Base-by-base conservation (phyloP, 92 coral and sea anemone species). In the Zoanthus sociatus region DNA sequence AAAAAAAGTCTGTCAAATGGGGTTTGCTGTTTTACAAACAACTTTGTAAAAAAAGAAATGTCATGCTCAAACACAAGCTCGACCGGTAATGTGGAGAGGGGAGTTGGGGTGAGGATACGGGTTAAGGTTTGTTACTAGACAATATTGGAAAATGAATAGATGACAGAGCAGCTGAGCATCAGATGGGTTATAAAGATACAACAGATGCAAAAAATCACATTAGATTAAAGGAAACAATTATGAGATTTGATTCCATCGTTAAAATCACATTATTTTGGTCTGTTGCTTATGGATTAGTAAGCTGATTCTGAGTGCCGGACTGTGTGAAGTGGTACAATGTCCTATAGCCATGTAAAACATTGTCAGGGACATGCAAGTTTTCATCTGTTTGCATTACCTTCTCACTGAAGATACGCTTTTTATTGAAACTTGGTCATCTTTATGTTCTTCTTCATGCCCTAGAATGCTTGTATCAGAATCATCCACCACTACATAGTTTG, bases 401-500 rank as follows among this genome's bases (percentile, higher is more conserved):
- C 7, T 5, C 69, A 61, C 69, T 61, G 69, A 61, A 16, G 69
- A 61, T 61, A n/a, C 69, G 6, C 69, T 61, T 61, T 61, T 61
- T 61, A 61, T 61, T 61, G 69, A 61, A 61, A 61, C 26, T 61
- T 61, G 69, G 7, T 26, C 86, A 81, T 81, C 75, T 20, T 81
- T 55, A 54, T 72, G 73, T 60, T 81, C 86, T 63, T 81, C 84
- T 54, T 81, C 73, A 72, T 81, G 67, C 53, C 33, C 73, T 61
- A 61, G 69, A 61, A n/a, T 61, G 26, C 69, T 61, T 69, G 67
- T 81, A 72, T 56, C 86, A 81, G 50, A 60, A 81, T 81, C 86
- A 81, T 60, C 86, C 67, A 60, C 71, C 71, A 81, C 71, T 72
- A 81, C 86, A 61, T 61, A 81, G 86, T 81, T 61, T 69, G 86